phyloP scores from a whole-genome alignment of 2,113 vertebrate genomes.

The Podocnemis expansa region DNA sequence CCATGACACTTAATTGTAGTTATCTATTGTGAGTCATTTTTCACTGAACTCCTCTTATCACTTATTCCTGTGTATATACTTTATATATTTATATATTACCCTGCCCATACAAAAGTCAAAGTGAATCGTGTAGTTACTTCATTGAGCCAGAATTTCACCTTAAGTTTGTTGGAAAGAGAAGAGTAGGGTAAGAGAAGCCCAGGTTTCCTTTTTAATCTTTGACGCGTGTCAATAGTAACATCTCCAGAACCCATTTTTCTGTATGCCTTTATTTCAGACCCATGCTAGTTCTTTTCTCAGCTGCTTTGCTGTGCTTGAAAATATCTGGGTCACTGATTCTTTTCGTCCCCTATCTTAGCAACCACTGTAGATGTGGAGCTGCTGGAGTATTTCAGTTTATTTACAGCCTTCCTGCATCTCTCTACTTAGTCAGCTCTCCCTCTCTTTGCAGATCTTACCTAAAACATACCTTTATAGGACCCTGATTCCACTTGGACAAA shows the following conservation, averaged over 20 bases:
- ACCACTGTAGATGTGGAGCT: neutral
- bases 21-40: neutral
- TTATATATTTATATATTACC: neutral
- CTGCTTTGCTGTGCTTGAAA: neutral
- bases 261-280: neutral
- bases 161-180: neutral
- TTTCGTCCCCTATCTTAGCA: neutral
- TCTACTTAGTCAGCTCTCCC: neutral
- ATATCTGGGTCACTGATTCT: neutral
- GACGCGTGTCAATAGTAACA: neutral
- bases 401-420: neutral
- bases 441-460: neutral
- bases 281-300: neutral
- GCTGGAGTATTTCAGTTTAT: constrained; percentile 17
- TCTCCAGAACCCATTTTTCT: neutral
- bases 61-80: neutral
- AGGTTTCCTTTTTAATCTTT: neutral
- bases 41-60: neutral
- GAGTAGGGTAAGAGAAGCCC: neutral
- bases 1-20: neutral
- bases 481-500: neutral
- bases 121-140: neutral
- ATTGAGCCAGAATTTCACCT: neutral
- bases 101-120: neutral
- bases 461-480: neutral